These are phyloP conservation scores for Syrmaticus mikado DNA, from an alignment of 2,113 vertebrate species.

Conservation along the genomic window DNA sequence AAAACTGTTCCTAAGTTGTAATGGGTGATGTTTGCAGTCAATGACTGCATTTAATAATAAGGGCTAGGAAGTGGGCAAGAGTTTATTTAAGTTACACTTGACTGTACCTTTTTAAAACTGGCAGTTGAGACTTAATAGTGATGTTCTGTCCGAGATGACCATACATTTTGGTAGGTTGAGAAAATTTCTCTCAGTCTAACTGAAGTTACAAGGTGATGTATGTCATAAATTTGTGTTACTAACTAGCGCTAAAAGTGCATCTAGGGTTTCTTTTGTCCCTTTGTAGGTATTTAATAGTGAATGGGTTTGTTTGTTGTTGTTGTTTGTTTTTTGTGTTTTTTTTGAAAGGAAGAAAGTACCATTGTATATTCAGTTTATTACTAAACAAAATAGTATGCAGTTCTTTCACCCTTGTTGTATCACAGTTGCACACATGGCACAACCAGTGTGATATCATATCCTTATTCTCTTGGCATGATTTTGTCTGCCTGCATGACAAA, in stretches of 20 bases:
- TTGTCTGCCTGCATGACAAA: background rate
- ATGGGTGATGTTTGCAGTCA: background rate
- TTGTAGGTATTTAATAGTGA: background rate
- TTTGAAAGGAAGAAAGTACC: background rate
- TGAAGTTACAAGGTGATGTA: background rate
- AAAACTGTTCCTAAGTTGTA: background rate
- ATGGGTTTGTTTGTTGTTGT: too few species aligned
- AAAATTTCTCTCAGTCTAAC: background rate
- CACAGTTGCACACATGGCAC: background rate
- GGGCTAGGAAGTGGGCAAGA: background rate
- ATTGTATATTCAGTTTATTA: background rate
- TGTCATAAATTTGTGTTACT: background rate
- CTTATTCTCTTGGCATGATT: background rate
- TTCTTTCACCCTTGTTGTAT: background rate
- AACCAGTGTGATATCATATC: background rate
- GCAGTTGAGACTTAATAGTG: background rate
- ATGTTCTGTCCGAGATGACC: background rate
- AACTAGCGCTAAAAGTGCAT: background rate
- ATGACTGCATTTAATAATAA: background rate
- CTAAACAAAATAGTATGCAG: background rate
- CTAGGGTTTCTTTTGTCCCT: background rate
- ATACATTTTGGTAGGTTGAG: background rate
- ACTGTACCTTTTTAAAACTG: background rate
- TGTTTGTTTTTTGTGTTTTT: too few species aligned
- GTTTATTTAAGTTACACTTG: accelerated